These are phyloP conservation scores for Willisornis vidua DNA, from an alignment of 2,113 vertebrate genomes.

Conservation along the genomic window DNA sequence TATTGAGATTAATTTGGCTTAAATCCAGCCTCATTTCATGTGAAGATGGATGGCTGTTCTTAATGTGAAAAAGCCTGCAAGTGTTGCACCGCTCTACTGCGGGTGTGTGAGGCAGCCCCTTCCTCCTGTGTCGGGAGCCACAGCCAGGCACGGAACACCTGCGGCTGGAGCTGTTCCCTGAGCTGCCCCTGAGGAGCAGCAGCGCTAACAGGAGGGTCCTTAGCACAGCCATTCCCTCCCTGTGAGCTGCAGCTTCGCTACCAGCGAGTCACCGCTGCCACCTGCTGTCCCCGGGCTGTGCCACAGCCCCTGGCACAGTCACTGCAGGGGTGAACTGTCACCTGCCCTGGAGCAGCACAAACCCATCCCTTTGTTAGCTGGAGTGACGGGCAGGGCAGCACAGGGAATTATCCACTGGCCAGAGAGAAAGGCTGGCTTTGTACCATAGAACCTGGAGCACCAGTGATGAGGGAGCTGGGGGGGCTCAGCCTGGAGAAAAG, in stretches of 20 bases:
- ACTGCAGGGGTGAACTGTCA: neutral
- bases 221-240: accelerated
- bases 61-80: neutral
- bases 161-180: accelerated
- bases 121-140: neutral
- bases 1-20: neutral
- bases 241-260: neutral
- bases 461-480: neutral
- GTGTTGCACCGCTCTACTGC: accelerated
- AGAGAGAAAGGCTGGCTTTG: neutral
- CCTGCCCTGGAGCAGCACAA: neutral
- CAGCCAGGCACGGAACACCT: neutral
- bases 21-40: neutral
- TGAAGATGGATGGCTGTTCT: neutral
- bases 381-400: neutral
- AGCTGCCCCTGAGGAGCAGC: neutral
- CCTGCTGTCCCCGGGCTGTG: neutral
- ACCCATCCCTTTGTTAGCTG: neutral
- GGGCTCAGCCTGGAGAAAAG: neutral
- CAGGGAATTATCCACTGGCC: neutral
- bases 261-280: neutral
- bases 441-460: neutral
- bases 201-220: accelerated
- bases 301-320: neutral
- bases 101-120: neutral